phyloP scores from a whole-genome alignment of 2,888 invertebrate species.

The Nephrocerus scutellatus region DNA sequence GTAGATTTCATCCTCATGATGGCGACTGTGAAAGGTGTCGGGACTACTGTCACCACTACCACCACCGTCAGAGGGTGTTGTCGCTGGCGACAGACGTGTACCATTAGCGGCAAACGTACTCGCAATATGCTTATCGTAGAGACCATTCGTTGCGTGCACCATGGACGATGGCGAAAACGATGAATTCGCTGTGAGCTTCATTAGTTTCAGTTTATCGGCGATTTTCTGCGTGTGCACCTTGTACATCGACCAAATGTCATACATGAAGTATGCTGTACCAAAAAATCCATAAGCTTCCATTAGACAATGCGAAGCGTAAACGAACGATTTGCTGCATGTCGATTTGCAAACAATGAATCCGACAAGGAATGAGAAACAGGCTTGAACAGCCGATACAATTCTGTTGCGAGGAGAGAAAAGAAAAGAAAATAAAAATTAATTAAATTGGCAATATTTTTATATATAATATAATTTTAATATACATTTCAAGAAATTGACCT shows the following conservation, averaged over 20 bases:
- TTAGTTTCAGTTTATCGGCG: constrained; percentile 41
- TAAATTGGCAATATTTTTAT: not conserved
- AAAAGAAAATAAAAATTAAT: constrained; percentile 1
- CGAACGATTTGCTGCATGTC: constrained; percentile 62
- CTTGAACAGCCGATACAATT: constrained; percentile 66
- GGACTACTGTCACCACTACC: constrained; percentile 19
- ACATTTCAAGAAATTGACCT: constrained; percentile 32
- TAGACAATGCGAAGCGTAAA: constrained; percentile 62
- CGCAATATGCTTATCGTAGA: constrained; percentile 33
- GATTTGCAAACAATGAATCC: constrained; percentile 60
- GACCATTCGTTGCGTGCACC: constrained; percentile 22
- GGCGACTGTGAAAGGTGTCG: constrained; percentile 6
- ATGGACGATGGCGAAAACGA: constrained; percentile 24
- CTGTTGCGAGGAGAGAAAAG: constrained; percentile 47
- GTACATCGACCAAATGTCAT: constrained; percentile 76
- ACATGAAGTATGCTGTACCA: constrained; percentile 71
- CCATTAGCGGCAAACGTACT: constrained; percentile 21
- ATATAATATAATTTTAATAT: not conserved
- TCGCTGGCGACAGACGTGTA: constrained; percentile 12
- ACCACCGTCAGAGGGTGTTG: constrained; percentile 17
- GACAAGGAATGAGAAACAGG: constrained; percentile 59
- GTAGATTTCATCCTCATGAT: constrained; percentile 37
- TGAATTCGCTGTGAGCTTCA: constrained; percentile 32
- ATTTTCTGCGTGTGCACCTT: constrained; percentile 55
- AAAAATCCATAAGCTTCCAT: constrained; percentile 75